These are phyloP conservation scores for Romanogobio albipinnatus DNA, from an alignment of 2,113 vertebrate genomes.

Conservation along the genomic window DNA sequence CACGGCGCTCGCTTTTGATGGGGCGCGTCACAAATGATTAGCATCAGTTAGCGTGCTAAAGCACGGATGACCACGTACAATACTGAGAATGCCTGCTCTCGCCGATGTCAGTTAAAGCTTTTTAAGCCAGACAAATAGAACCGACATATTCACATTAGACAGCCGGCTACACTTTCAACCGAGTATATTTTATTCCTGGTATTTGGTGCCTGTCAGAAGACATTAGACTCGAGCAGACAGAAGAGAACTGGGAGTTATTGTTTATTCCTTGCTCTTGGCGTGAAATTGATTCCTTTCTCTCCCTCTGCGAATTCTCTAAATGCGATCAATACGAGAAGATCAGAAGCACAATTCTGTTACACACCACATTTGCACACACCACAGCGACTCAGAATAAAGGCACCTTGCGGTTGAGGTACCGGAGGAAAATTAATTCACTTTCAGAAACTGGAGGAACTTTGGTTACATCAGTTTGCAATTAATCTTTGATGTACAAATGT, in stretches of 20 bases:
- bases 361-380: constrained; percentile 23
- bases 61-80: not conserved
- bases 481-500: constrained; percentile 12
- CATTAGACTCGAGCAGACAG: constrained; percentile 36
- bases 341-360: constrained; percentile 42
- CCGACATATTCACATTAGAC: constrained; percentile 2
- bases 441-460: not conserved
- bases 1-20: constrained; percentile 10
- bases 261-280: constrained; percentile 54
- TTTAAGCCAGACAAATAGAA: constrained; percentile 11
- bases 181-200: constrained; percentile 23
- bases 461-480: not conserved
- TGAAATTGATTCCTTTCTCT: constrained; percentile 47
- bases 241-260: constrained; percentile 40
- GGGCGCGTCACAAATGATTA: constrained; percentile 27
- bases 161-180: constrained; percentile 19
- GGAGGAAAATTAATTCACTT: constrained; percentile 4
- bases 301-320: constrained; percentile 39
- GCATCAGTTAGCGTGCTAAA: constrained; percentile 31
- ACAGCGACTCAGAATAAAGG: constrained; percentile 17
- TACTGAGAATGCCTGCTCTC: not conserved
- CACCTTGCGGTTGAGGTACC: not conserved
- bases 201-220: constrained; percentile 25
- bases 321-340: constrained; percentile 50
- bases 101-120: constrained; percentile 37